Conservation (phyloP, 2,113 vertebrate genomes). For the Oncorhynchus mykiss region DNA sequence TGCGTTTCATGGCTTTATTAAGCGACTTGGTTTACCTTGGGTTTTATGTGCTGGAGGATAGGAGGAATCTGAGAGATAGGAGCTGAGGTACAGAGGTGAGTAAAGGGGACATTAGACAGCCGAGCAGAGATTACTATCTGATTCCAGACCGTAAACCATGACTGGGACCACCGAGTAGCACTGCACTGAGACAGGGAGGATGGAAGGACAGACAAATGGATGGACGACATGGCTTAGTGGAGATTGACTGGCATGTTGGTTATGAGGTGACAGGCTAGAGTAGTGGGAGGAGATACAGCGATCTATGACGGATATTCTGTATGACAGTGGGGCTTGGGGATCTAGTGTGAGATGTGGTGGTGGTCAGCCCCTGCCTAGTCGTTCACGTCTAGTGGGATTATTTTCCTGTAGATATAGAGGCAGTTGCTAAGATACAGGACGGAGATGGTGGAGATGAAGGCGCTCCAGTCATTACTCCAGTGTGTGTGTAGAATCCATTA, state of each 20-base stretch:
- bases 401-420: constrained; percentile 18
- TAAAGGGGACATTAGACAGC: constrained; percentile 14
- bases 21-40: constrained; percentile 27
- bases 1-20: constrained; percentile 46
- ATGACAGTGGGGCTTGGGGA: constrained; percentile 9
- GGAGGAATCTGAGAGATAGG: constrained; percentile 4
- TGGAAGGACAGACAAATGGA: constrained; percentile 13
- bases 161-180: neutral
- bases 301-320: constrained; percentile 17
- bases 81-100: constrained; percentile 43
- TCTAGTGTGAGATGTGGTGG: neutral
- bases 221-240: constrained; percentile 10
- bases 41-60: constrained; percentile 27
- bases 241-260: constrained; percentile 41
- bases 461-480: constrained; percentile 38
- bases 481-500: constrained; percentile 21
- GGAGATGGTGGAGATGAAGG: constrained; percentile 30
- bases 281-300: neutral
- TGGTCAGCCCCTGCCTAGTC: neutral
- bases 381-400: neutral
- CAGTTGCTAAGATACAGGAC: constrained; percentile 63
- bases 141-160: constrained; percentile 47
- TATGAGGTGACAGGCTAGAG: neutral
- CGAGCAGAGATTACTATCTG: neutral
- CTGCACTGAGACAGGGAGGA: neutral